Evolutionary conservation across 2,888 invertebrate species (phyloP), one percentile per base, ranked within the genome.

Genomic region (Falcaria lacertinaria): DNA sequence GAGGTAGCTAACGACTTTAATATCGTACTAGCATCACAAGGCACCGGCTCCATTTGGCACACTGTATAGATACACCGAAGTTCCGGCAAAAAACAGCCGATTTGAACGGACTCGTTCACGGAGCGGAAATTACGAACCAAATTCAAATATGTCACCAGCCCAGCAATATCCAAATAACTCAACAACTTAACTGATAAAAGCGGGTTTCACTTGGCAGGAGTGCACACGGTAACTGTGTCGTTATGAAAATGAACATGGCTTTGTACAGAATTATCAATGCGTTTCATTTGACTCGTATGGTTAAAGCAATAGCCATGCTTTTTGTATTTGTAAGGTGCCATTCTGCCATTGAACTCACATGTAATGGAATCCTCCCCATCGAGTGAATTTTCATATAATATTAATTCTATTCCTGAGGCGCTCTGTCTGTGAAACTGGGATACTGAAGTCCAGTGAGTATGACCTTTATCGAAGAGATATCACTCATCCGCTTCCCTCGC

Each of bases 331-430:
- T 2, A n/a, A n/a, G n/a, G n/a, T n/a, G n/a, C n/a, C n/a, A n/a
- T n/a, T n/a, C n/a, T n/a, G n/a, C n/a, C n/a, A n/a, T n/a, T n/a
- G n/a, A n/a, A n/a, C n/a, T n/a, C n/a, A n/a, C n/a, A n/a, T n/a
- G n/a, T 11, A 19, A 32, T 33, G 40, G 25, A 36, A 38, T 36
- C 17, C 40, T 47, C 47, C 48, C 48, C 41, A 47, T 48, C 39
- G 43, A 45, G 50, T 46, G 42, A 50, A 52, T 43, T 55, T 47
- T 44, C 43, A 47, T 38, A 50, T 45, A 52, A 52, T 51, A 42
- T 46, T 52, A 52, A 50, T 52, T 52, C 47, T 52, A 50, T 55
- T 50, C 47, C 47, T n/a, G n/a, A n/a, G n/a, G n/a, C n/a, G n/a
- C n/a, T n/a, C n/a, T n/a, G n/a, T n/a, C n/a, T n/a, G n/a, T n/a